These are phyloP conservation scores for Rhabdomys dilectus DNA, from an alignment of 2,113 vertebrate genomes.

Conservation along the genomic window DNA sequence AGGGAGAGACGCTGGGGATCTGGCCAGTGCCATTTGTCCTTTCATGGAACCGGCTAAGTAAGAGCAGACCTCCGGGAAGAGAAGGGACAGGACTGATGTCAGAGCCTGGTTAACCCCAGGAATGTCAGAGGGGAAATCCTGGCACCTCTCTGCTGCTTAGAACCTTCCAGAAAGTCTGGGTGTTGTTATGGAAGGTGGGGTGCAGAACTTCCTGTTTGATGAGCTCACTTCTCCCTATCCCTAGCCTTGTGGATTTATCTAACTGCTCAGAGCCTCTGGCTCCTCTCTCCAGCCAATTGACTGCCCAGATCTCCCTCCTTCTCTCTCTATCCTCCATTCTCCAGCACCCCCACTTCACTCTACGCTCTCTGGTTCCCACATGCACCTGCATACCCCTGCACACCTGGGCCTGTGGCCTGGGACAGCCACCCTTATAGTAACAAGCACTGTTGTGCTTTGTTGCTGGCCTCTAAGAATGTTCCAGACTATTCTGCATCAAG, in stretches of 20 bases:
- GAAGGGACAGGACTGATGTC: not conserved
- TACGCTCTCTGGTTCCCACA: accelerated
- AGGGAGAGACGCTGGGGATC: not conserved
- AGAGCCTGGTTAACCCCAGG: not conserved
- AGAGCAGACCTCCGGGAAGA: accelerated
- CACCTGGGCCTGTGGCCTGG: not conserved
- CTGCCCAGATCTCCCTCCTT: not conserved
- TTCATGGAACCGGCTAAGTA: not conserved
- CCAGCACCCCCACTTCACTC: not conserved
- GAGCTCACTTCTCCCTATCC: constrained; percentile 55
- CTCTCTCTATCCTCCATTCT: not conserved
- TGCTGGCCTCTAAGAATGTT: constrained; percentile 4
- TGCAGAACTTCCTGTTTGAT: not conserved
- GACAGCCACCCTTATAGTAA: not conserved
- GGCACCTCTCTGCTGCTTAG: not conserved
- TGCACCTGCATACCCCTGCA: accelerated
- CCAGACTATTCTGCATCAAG: not conserved
- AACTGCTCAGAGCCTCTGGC: not conserved
- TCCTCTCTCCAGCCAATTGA: not conserved
- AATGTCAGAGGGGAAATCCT: not conserved
- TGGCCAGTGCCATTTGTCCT: not conserved
- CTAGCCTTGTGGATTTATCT: not conserved
- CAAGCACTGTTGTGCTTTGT: not conserved
- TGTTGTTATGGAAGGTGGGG: constrained; percentile 53
- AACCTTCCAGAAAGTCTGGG: not conserved